Conservation (phyloP, 2,888 invertebrate genomes). For the Volucella inflata region DNA sequence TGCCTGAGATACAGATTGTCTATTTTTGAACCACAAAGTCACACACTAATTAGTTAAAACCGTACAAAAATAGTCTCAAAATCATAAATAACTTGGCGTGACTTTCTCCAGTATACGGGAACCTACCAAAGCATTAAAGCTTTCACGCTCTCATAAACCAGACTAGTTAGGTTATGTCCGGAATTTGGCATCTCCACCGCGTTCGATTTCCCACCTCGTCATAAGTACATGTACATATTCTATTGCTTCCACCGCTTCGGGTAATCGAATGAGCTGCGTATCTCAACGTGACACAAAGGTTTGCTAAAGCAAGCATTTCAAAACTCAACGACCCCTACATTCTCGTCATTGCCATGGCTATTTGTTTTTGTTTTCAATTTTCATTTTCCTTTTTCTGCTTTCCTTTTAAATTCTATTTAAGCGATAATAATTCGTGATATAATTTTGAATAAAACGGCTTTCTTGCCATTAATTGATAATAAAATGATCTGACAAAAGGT, state of each 20-base stretch:
- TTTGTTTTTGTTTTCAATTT: conserved; percentile 30
- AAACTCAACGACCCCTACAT: conserved; percentile 49
- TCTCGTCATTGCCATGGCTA: conserved; percentile 50
- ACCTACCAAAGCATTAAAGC: too few relatives aligned
- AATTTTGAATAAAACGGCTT: conserved; percentile 35
- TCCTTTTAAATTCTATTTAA: conserved; percentile 19
- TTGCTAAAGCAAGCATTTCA: conserved; percentile 43
- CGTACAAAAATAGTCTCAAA: too few relatives aligned
- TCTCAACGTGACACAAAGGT: conserved; percentile 3
- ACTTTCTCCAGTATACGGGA: neutral
- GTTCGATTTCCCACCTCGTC: conserved; percentile 5
- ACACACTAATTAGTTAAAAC: conserved; percentile 4
- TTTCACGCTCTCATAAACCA: conserved; percentile 5
- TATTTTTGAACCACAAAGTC: neutral
- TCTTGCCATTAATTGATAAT: conserved; percentile 10
- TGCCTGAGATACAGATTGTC: neutral
- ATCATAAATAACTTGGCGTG: conserved; percentile 22
- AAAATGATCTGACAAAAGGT: conserved; percentile 9
- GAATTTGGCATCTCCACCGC: neutral
- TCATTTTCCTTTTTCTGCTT: conserved; percentile 14
- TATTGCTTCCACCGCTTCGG: too few relatives aligned
- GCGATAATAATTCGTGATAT: conserved; percentile 38
- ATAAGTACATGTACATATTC: too few relatives aligned
- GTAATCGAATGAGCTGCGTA: neutral
- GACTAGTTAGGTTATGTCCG: neutral